Evolutionary conservation across 2,113 vertebrate genomes (phyloP).

Genomic region (Mirounga angustirostris): DNA sequence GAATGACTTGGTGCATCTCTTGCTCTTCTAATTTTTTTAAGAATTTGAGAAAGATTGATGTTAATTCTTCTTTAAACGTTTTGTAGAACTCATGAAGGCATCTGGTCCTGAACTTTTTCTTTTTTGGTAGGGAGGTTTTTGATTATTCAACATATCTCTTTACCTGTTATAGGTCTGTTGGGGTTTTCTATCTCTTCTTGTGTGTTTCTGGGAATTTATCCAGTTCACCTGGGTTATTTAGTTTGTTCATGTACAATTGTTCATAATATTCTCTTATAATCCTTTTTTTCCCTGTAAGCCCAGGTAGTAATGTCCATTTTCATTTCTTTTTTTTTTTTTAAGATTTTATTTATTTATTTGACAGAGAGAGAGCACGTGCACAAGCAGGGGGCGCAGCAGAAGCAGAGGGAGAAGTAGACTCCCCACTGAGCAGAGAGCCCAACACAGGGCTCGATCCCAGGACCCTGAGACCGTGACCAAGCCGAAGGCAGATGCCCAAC

Average conservation of each 20-base stretch:
- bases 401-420: too few relatives aligned
- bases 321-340: too few relatives aligned
- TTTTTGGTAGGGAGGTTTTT: background rate
- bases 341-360: too few relatives aligned
- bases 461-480: too few relatives aligned
- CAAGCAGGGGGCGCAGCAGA: too few relatives aligned
- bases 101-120: background rate
- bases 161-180: background rate
- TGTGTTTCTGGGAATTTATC: background rate
- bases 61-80: background rate
- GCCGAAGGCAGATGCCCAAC: too few relatives aligned
- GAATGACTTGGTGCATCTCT: background rate
- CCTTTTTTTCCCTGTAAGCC: background rate
- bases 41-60: background rate
- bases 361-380: too few relatives aligned
- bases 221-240: background rate
- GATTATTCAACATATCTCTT: background rate
- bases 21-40: background rate
- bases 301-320: background rate
- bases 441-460: too few relatives aligned
- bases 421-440: too few relatives aligned
- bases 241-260: background rate
- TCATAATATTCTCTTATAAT: background rate
- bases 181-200: background rate
- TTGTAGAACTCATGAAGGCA: background rate